Conservation (phyloP, 2,113 vertebrate species). For the Zapus hudsonius region DNA sequence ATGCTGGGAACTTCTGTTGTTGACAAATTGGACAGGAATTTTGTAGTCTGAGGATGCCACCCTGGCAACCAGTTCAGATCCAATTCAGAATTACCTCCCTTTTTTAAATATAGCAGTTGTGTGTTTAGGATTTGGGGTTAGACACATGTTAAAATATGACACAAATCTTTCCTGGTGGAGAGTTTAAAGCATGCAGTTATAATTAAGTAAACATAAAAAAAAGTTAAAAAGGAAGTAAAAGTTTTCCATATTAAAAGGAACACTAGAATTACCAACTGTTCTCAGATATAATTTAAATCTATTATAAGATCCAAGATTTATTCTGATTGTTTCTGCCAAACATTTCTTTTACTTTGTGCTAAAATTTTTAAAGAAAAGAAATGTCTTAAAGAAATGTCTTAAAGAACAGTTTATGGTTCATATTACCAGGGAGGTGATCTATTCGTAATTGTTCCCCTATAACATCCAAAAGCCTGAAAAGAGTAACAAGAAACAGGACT, state of each 20-base stretch:
- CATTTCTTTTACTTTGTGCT: constrained; percentile 38
- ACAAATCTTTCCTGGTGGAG: constrained; percentile 69
- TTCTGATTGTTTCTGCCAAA: constrained; percentile 52
- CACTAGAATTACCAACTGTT: constrained; percentile 51
- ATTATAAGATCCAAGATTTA: constrained; percentile 67
- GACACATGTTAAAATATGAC: constrained; percentile 72
- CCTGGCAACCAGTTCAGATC: constrained; percentile 54
- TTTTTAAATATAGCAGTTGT: constrained; percentile 76
- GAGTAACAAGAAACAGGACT: neutral
- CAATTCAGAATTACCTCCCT: constrained; percentile 71
- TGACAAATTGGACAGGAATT: constrained; percentile 59
- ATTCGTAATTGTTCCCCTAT: neutral
- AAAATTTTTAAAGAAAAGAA: constrained; percentile 42
- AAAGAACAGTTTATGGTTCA: constrained; percentile 25
- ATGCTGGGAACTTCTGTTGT: constrained; percentile 33
- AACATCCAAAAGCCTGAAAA: neutral
- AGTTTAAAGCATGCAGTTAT: constrained; percentile 69
- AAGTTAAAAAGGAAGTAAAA: constrained; percentile 72
- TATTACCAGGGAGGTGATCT: constrained; percentile 10
- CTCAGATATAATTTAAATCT: constrained; percentile 74
- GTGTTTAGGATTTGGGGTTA: constrained; percentile 71
- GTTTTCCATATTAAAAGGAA: constrained; percentile 73
- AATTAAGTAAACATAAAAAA: constrained; percentile 68
- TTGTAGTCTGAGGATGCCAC: constrained; percentile 56
- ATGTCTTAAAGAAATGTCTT: constrained; percentile 27